A percentile compares a stretch with the other conserved stretches of the same genome.
Evolutionary conservation across 1,140 invertebrate species (phyloP).

Genomic region (Diuraphis noxia): DNA sequence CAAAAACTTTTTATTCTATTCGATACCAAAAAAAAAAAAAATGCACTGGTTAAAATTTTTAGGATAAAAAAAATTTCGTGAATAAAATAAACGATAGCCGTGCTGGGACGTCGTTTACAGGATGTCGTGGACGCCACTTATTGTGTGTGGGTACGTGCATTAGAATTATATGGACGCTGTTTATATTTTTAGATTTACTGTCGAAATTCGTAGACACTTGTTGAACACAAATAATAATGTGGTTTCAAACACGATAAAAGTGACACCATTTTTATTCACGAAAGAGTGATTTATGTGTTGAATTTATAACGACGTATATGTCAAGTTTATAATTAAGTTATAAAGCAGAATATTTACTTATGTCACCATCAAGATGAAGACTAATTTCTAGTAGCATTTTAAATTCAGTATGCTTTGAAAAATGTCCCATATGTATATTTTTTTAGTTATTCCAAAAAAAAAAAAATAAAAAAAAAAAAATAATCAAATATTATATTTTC

Average conservation of each 20-base stretch:
- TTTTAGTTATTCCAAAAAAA: too few relatives aligned
- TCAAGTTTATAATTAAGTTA: not conserved
- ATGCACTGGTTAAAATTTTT: too few relatives aligned
- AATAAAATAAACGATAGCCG: not conserved
- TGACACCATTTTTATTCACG: too few relatives aligned
- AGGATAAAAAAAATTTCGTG: too few relatives aligned
- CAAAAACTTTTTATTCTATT: not conserved
- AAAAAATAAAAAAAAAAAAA: too few relatives aligned
- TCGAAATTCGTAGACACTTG: not conserved
- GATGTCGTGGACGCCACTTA: not conserved
- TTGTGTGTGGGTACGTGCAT: not conserved
- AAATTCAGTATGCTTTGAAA: too few relatives aligned
- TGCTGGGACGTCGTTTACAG: not conserved
- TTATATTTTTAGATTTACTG: not conserved
- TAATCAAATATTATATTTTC: too few relatives aligned
- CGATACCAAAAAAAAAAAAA: not conserved
- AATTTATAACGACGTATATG: not conserved
- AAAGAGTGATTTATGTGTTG: too few relatives aligned
- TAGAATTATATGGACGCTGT: not conserved
- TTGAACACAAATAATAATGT: not conserved
- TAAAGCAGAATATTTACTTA: not conserved
- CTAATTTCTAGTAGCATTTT: not conserved
- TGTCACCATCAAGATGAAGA: not conserved
- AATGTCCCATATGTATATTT: too few relatives aligned
- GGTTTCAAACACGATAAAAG: not conserved